Evolutionary conservation across 2,113 vertebrate genomes (phyloP).

Genomic region (Menura novaehollandiae): DNA sequence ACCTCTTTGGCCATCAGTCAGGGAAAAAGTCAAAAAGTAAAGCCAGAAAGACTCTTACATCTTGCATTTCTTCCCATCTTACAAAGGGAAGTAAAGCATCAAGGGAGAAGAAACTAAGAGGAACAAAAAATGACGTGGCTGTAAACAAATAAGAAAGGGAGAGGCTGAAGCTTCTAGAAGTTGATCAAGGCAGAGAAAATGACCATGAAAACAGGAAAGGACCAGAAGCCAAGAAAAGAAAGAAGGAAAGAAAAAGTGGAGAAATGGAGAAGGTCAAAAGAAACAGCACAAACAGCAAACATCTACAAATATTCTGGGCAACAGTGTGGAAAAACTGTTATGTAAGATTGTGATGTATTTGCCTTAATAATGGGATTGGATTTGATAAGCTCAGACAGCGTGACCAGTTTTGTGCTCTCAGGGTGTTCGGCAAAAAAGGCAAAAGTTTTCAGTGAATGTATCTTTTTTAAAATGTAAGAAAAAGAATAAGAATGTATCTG

Average conservation of each 20-base stretch:
- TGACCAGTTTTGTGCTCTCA: not conserved
- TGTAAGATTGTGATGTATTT: not conserved
- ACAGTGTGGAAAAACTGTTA: not conserved
- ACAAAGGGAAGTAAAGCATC: not conserved
- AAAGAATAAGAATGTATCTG: not conserved
- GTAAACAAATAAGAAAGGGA: not conserved
- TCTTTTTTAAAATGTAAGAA: not conserved
- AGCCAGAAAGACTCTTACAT: not conserved
- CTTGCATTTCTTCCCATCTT: not conserved
- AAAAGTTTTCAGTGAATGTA: not conserved
- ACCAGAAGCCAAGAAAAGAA: not conserved
- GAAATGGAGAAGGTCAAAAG: not conserved
- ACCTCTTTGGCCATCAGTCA: accelerated
- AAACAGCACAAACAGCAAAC: not conserved
- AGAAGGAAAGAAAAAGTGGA: not conserved
- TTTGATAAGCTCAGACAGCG: not conserved
- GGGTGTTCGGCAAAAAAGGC: not conserved
- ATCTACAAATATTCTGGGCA: not conserved
- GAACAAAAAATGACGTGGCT: not conserved
- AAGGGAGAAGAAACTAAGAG: not conserved
- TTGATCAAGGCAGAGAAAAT: not conserved
- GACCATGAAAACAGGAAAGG: not conserved
- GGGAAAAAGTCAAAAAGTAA: not conserved
- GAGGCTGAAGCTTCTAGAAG: not conserved
- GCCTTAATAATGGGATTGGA: not conserved